Base-by-base conservation (phyloP, 2,113 vertebrate genomes). In the Ochotona curzoniae region DNA sequence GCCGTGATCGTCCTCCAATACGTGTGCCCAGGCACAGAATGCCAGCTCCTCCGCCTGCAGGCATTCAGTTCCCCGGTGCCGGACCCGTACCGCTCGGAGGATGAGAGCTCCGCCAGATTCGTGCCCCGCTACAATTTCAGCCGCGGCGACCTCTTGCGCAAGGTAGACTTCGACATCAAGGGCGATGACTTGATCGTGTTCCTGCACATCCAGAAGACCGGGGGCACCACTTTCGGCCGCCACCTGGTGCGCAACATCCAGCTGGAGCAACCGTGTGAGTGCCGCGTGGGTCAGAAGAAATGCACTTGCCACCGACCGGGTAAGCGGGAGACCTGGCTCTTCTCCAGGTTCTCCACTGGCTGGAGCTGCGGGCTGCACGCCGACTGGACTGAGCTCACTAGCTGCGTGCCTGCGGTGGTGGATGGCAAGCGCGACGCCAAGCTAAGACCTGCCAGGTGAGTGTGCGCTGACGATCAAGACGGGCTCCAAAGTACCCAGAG, bases 181-280 rank as follows among this genome's bases (percentile, higher is more conserved):
- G 99, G 99, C 57, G 98, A 99, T 85, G 99, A 99, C 94, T 98
- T 99, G 57, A 99, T 99, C 32, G 99, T 99, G 75, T 99, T 99
- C 96, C 96, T 99, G 87, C 99, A 99, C 98, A 99, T 99, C 97
- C 99, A 99, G 98, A 99, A 99, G 97, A 99, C 99, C 0, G 99
- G 99, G 0, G 99, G 99, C 78, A 99, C 99, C 73, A 99, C 99
- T 26, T 99, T 99, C 81, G 99, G 99, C 1, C 98, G 99, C 54
- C 99, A 99, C 96, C 97, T 99, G 96, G 99, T 99, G 94, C 98
- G 99, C 90, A 99, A 99, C 93, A 99, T 99, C 88, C 99, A 99
- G 96, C 98, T 99, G 97, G 99, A 99, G 98, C 98, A 99, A 96
- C 99, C 99, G 0, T 99, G 99, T 87, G 99, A 99, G 97, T 99